Evolutionary conservation across 2,113 vertebrate genomes (phyloP), one percentile per base, ranked within the genome.

Genomic region (Promerops cafer): DNA sequence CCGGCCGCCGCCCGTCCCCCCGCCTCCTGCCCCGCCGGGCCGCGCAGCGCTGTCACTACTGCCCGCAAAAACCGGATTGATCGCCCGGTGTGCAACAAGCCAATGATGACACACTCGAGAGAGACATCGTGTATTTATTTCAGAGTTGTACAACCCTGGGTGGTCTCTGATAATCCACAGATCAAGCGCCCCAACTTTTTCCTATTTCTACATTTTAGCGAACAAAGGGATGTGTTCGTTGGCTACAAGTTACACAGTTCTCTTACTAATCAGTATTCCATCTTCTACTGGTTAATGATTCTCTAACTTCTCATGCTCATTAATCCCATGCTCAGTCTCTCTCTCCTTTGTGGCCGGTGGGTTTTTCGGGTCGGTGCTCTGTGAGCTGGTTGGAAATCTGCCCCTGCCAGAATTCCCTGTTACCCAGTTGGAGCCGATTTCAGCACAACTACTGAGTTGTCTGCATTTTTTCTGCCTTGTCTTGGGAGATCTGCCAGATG

Each of bases 101-200:
- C 39, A 4, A 1, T 13, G 30, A 11, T 27, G n/a, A 9, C 14
- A 71, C 68, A 2, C 14, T 5, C 4, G 24, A 15, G 63, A n/a
- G 22, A 21, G 11, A 37, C 31, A 13, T 2, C 5, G 24, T 11
- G 31, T 11, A 1, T 22, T 27, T 22, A 0, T 53, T 9, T 49
- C 30, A 17, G 20, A 9, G 13, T 4, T 20, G 18, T n/a, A 7
- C 60, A 22, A 1, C 2, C 16, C 11, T 16, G 16, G 6, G 8
- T 31, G 39, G 8, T 22, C 47, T 16, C n/a, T 17, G 40, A n/a
- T 40, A 47, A 26, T n/a, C n/a, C 30, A 10, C 30, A 79, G 17
- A 22, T 56, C 9, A 11, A 56, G n/a, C 6, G 14, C 40, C 30
- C 30, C 35, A 23, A 22, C 19, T 7, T 37, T 23, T 49, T 9